Evolutionary conservation across 1,140 invertebrate genomes (phyloP), one percentile per base, ranked within the genome.

Genomic region (Helicoverpa armigera): DNA sequence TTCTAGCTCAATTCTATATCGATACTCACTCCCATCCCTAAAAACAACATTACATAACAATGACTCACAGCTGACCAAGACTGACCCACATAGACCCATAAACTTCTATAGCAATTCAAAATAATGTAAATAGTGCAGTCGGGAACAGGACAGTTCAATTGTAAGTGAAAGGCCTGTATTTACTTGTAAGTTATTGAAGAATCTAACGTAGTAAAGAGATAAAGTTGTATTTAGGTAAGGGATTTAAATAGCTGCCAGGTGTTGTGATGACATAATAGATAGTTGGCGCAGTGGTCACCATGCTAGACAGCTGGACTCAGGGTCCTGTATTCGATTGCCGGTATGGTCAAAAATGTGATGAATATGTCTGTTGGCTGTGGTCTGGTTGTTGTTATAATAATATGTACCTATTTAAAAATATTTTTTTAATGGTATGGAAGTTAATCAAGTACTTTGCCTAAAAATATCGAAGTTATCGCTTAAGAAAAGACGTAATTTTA

Each of bases 141-240:
- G 23, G 18, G 18, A 60, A 18, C 58, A 60, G 58, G 58, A 60
- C 58, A 60, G 12, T 60, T 60, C 58, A 60, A 60, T 60, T 60
- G 58, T 1, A 4, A 60, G 58, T 60, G 58, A 60, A 60, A 60
- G 58, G 23, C 11, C 3, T 29, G 18, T 2, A 58, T 58, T 60
- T 29, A 29, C 18, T 60, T 60, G 23, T 3, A 60, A 7, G 58
- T 58, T 18, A 58, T 58, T 9, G 5, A 18, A 58, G 12, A 58
- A 14, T 10, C 58, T 29, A 9, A 29, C 35, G 35, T 43, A 43
- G 35, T 29, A 13, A 29, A 29, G 58, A 29, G 10, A 13, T 58
- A 23, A 43, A 16, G 54, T 4, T 60, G 13, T 29, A 7, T 23
- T 23, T 16, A 23, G 5, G 58, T 16, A 29, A 18, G 1, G 16